Evolutionary conservation across 2,113 vertebrate species (phyloP).

Genomic region (Miniopterus natalensis): DNA sequence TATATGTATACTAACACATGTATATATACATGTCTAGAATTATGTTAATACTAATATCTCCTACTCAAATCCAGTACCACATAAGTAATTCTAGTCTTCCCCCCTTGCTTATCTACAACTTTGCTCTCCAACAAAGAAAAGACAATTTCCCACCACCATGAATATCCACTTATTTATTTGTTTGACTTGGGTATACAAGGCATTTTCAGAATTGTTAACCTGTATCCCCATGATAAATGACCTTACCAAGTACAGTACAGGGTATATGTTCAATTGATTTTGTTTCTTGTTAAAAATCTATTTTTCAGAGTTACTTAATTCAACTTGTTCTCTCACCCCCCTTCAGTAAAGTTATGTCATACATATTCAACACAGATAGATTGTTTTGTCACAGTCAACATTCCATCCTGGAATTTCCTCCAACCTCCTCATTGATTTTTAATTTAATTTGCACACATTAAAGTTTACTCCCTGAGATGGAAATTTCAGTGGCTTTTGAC

Average conservation of each 20-base stretch:
- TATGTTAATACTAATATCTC: slow-evolving; percentile 50
- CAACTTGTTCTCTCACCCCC: neutral
- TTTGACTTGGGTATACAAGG: neutral
- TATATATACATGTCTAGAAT: neutral
- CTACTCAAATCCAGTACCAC: neutral
- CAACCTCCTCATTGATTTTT: neutral
- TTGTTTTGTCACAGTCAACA: neutral
- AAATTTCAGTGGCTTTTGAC: neutral
- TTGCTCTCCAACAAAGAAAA: neutral
- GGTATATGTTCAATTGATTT: neutral
- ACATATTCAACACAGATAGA: neutral
- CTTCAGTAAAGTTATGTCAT: neutral
- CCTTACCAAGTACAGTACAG: neutral
- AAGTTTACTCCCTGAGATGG: neutral
- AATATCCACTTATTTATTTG: neutral
- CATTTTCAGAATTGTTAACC: slow-evolving; percentile 1
- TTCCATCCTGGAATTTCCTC: neutral
- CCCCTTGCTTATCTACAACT: neutral
- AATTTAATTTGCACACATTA: neutral
- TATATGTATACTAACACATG: neutral
- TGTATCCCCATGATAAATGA: neutral
- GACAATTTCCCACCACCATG: neutral
- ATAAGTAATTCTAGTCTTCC: neutral
- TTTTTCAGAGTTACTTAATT: neutral
- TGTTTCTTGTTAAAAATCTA: neutral